Conservation (phyloP, 2,113 vertebrate genomes). For the Orientallactaga bullata region DNA sequence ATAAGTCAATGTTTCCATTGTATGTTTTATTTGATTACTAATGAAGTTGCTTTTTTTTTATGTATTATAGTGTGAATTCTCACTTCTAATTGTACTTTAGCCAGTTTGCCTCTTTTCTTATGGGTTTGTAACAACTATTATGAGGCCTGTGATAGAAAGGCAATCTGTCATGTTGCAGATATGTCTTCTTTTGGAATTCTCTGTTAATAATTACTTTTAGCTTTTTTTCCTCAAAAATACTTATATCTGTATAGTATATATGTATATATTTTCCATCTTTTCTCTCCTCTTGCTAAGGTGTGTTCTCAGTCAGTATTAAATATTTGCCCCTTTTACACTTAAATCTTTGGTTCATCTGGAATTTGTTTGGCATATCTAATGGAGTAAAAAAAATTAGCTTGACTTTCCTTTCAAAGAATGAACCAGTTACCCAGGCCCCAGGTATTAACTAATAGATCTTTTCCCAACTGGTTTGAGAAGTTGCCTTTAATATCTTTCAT, state of each 20-base stretch:
- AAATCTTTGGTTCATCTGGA: not conserved
- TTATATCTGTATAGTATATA: conserved; percentile 6
- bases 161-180: not conserved
- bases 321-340: not conserved
- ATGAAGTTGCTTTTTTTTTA: not conserved
- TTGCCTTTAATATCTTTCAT: not conserved
- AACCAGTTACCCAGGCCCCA: not conserved
- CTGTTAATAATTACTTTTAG: not conserved
- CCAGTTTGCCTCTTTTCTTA: not conserved
- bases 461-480: not conserved
- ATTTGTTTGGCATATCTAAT: conserved; percentile 20
- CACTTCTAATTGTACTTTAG: not conserved
- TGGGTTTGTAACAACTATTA: not conserved
- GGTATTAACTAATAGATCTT: conserved; percentile 31
- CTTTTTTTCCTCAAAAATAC: not conserved
- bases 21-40: conserved; percentile 23
- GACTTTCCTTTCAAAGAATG: conserved; percentile 7
- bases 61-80: not conserved
- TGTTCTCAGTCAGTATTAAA: not conserved
- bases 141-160: not conserved
- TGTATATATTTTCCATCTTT: not conserved
- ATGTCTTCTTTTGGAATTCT: not conserved
- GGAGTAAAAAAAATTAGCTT: conserved; percentile 20
- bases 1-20: conserved; percentile 4
- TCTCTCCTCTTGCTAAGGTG: not conserved